Percentiles rank a stretch among this genome's conserved stretches.
Conservation (phyloP, 2,113 vertebrate species). For the Ammospiza nelsoni region DNA sequence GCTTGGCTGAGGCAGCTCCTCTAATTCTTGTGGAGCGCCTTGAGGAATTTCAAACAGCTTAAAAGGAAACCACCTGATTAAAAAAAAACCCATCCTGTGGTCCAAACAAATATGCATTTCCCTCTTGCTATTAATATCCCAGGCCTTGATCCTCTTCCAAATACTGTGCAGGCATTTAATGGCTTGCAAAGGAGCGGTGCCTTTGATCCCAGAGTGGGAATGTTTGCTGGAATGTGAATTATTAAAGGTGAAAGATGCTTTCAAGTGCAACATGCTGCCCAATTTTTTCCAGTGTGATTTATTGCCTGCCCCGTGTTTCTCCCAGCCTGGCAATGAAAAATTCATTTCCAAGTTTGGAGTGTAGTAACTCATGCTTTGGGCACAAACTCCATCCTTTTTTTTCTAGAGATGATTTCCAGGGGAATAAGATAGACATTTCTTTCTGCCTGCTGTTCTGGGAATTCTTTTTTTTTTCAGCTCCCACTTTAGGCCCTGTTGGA, state of each 20-base stretch:
- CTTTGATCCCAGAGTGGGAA: neutral
- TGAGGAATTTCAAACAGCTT: neutral
- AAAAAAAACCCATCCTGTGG: neutral
- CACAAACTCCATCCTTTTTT: neutral
- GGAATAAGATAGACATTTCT: neutral
- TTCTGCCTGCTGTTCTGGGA: neutral
- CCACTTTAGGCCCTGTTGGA: neutral
- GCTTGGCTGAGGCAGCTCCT: neutral
- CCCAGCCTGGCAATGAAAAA: neutral
- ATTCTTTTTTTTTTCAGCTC: neutral
- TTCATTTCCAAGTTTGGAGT: neutral
- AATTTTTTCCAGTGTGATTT: neutral
- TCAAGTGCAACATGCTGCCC: neutral
- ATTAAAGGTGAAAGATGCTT: neutral
- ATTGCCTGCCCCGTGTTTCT: neutral
- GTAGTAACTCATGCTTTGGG: neutral
- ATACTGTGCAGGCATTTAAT: accelerated
- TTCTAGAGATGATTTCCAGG: neutral
- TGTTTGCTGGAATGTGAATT: neutral
- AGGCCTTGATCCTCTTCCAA: constrained; percentile 14
- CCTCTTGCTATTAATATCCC: constrained; percentile 1
- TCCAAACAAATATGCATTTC: neutral
- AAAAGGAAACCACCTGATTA: neutral
- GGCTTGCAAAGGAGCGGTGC: neutral
- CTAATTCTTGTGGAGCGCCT: neutral